Conservation (phyloP, 1,140 invertebrate species). For the Rhagoletis pomonella region DNA sequence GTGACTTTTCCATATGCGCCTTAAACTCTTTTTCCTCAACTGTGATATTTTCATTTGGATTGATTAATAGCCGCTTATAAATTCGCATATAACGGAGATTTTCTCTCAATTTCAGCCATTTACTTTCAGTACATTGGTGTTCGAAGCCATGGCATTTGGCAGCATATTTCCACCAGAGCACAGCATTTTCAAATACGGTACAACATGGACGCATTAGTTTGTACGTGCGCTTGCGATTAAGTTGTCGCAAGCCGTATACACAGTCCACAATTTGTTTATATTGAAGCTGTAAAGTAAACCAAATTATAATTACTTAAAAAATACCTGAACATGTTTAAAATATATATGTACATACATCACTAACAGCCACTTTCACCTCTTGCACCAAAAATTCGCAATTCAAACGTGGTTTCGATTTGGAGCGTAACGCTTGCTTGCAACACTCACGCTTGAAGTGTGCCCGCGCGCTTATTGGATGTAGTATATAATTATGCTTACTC, state of each 20-base stretch:
- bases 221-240: conserved; percentile 79
- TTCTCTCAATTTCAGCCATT: conserved; percentile 77
- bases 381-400: conserved; percentile 90
- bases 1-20: conserved; percentile 84
- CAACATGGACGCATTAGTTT: conserved; percentile 80
- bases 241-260: conserved; percentile 79
- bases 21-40: conserved; percentile 83
- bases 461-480: conserved; percentile 87
- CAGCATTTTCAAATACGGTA: conserved; percentile 78
- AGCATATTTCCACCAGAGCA: conserved; percentile 93
- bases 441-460: conserved; percentile 91
- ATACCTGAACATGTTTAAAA: conserved; percentile 75
- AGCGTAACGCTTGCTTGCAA: conserved; percentile 86
- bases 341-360: conserved; percentile 79
- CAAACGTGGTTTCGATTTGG: conserved; percentile 84
- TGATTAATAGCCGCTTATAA: conserved; percentile 79
- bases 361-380: conserved; percentile 87
- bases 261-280: conserved; percentile 86
- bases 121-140: conserved; percentile 64
- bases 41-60: conserved; percentile 80
- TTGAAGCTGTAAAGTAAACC: conserved; percentile 77
- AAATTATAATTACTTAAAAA: not conserved
- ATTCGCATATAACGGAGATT: conserved; percentile 85
- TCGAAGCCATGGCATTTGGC: conserved; percentile 79
- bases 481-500: conserved; percentile 80